Conservation (phyloP, 2,888 invertebrate genomes). For the Habroteleia sp. region DNA sequence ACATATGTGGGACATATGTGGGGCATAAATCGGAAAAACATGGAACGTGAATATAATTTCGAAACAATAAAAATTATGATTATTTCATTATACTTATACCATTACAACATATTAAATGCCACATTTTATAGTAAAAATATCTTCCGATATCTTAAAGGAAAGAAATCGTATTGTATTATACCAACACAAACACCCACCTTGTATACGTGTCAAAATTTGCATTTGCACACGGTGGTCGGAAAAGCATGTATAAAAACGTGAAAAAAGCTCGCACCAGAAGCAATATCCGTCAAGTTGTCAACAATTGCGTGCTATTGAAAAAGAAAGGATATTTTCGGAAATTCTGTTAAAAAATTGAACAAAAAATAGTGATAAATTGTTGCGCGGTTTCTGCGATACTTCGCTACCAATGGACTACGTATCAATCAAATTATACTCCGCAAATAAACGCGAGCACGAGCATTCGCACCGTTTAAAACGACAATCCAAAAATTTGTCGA, state of each 20-base stretch:
- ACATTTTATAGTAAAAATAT: constrained; percentile 40
- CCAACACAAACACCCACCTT: constrained; percentile 27
- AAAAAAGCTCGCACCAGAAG: constrained; percentile 27
- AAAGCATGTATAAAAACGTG: constrained; percentile 21
- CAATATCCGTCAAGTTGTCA: constrained; percentile 52
- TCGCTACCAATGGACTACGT: not conserved
- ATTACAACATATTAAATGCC: no score
- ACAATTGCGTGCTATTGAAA: constrained; percentile 27
- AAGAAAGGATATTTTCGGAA: constrained; percentile 26
- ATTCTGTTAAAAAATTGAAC: constrained; percentile 7
- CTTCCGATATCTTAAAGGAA: constrained; percentile 14
- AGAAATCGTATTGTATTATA: no score
- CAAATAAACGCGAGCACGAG: constrained; percentile 19
- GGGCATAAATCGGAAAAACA: no score
- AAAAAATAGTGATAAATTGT: constrained; percentile 32
- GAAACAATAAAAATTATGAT: no score
- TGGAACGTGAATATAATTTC: no score
- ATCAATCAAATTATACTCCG: constrained; percentile 28
- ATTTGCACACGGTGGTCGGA: constrained; percentile 24
- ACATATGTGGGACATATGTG: no score
- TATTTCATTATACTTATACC: no score
- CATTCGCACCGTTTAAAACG: constrained; percentile 6
- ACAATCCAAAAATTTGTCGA: not conserved
- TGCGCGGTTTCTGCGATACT: not conserved
- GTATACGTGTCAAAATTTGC: constrained; percentile 50